A percentile compares a stretch with the other conserved stretches of the same genome.
Conservation (phyloP, 92 coral and sea anemone species). For the Galaxea fascicularis region DNA sequence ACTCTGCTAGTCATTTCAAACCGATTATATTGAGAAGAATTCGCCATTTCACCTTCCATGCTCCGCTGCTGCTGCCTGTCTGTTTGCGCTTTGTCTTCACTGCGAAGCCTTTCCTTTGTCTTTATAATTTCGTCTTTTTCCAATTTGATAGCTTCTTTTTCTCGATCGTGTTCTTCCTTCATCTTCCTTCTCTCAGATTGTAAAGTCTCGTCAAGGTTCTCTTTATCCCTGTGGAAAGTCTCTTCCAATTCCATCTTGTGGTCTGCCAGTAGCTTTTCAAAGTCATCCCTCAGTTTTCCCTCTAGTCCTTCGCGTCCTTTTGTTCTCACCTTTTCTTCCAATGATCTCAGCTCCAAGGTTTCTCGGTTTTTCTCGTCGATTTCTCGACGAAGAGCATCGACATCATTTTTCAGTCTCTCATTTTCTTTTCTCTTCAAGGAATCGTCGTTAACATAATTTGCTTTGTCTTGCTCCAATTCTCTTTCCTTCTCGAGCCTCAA, state of each 20-base stretch:
- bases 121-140: slow-evolving; percentile 59
- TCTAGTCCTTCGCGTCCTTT: slow-evolving; percentile 88
- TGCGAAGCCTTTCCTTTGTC: slow-evolving; percentile 41
- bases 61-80: slow-evolving; percentile 26
- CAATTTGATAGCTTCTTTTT: slow-evolving; percentile 67
- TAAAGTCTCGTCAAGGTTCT: slow-evolving; percentile 74
- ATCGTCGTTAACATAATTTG: slow-evolving; percentile 55
- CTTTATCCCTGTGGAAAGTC: slow-evolving; percentile 72
- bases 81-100: slow-evolving; percentile 52
- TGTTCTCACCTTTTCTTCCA: slow-evolving; percentile 72
- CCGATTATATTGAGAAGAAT: neutral
- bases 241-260: slow-evolving; percentile 82
- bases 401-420: slow-evolving; percentile 64
- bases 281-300: slow-evolving; percentile 88
- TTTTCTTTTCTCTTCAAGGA: slow-evolving; percentile 61
- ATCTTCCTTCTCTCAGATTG: slow-evolving; percentile 73
- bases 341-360: slow-evolving; percentile 64
- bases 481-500: slow-evolving; percentile 65
- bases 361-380: slow-evolving; percentile 76
- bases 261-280: slow-evolving; percentile 82
- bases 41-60: neutral
- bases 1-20: slow-evolving; percentile 5
- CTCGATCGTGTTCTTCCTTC: slow-evolving; percentile 69
- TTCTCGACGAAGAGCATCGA: slow-evolving; percentile 74
- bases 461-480: slow-evolving; percentile 67